phyloP scores from a whole-genome alignment of 2,113 vertebrate species.

The Takifugu flavidus region DNA sequence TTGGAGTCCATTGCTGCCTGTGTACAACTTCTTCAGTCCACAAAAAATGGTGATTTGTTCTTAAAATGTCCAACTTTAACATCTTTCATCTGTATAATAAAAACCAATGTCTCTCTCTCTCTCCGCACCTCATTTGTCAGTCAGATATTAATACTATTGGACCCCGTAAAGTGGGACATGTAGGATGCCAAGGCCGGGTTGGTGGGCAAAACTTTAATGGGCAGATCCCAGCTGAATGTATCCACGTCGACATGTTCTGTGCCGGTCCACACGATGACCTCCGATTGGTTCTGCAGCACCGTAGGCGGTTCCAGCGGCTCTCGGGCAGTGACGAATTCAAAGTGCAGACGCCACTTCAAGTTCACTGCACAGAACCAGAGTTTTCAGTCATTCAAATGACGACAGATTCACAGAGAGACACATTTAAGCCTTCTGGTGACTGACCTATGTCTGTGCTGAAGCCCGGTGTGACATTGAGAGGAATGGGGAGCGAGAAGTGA shows the following conservation, averaged over 20 bases:
- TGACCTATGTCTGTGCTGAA: constrained; percentile 92
- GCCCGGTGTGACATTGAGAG: constrained; percentile 89
- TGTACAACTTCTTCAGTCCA: constrained; percentile 2
- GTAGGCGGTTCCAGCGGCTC: constrained; percentile 79
- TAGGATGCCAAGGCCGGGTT: constrained; percentile 91
- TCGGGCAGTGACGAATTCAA: constrained; percentile 91
- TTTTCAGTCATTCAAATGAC: background rate
- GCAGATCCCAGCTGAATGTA: constrained; percentile 98
- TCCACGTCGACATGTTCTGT: constrained; percentile 90
- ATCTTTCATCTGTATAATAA: background rate
- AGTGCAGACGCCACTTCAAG: constrained; percentile 88
- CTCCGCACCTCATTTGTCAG: background rate
- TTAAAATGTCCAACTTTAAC: constrained; percentile 11
- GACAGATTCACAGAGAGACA: background rate
- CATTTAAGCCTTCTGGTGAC: constrained; percentile 23
- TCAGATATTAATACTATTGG: constrained; percentile 91
- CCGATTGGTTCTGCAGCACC: constrained; percentile 81
- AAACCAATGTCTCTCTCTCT: background rate
- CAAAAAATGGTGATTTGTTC: constrained; percentile 17
- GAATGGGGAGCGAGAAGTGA: constrained; percentile 94
- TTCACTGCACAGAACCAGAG: constrained; percentile 66
- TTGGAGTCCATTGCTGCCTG: too few relatives aligned
- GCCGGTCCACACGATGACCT: constrained; percentile 86
- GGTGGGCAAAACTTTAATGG: constrained; percentile 94
- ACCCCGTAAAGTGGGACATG: constrained; percentile 85